A percentile compares a stretch with the other conserved stretches of the same genome.
These are phyloP conservation scores for Oconnorella tubifera DNA, from an alignment of 2,888 invertebrate species.

Conservation along the genomic window DNA sequence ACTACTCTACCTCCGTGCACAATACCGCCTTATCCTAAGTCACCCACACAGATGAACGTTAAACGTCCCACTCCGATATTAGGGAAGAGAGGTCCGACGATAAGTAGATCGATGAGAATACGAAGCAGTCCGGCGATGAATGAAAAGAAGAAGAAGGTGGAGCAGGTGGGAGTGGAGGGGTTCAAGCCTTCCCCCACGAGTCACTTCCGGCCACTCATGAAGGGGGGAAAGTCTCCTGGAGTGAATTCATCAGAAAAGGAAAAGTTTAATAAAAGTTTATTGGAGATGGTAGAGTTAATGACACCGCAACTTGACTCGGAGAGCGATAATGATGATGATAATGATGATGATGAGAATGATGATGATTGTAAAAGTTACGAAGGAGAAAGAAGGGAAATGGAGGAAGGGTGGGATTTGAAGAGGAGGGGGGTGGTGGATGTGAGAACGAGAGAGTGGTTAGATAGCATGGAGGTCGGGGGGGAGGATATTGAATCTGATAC, in stretches of 20 bases:
- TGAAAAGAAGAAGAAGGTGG: neutral
- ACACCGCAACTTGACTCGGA: constrained; percentile 13
- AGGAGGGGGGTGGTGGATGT: too few relatives aligned
- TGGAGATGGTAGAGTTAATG: constrained; percentile 17
- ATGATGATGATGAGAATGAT: too few relatives aligned
- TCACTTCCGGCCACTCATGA: neutral
- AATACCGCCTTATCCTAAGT: neutral
- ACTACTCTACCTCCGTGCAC: too few relatives aligned
- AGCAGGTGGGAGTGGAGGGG: neutral
- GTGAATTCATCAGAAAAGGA: neutral
- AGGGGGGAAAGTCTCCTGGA: neutral
- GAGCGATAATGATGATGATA: neutral
- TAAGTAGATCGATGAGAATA: neutral
- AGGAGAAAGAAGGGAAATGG: too few relatives aligned
- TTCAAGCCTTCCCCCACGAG: neutral
- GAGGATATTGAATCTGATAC: too few relatives aligned
- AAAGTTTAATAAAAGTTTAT: constrained; percentile 2
- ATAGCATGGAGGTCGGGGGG: too few relatives aligned
- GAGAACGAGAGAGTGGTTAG: too few relatives aligned
- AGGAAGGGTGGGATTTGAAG: too few relatives aligned
- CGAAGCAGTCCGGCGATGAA: neutral
- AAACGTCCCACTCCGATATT: neutral
- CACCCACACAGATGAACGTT: neutral
- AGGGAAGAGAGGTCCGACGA: neutral
- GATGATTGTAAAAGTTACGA: too few relatives aligned